Conservation (phyloP, 2,888 invertebrate species). For the Eupelmus urozonus region DNA sequence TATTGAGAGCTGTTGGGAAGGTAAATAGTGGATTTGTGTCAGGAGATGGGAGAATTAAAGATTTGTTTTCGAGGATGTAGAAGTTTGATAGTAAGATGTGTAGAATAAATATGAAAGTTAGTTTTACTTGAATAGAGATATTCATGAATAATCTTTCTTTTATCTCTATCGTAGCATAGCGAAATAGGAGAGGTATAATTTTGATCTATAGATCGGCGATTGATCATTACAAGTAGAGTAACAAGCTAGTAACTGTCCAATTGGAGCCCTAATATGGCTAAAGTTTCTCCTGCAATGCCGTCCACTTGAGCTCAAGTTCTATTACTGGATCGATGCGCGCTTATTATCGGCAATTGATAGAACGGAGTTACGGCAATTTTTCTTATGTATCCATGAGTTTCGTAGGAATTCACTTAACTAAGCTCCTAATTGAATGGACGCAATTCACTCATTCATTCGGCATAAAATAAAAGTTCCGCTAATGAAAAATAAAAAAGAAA, state of each 20-base stretch:
- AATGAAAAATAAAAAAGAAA: background rate
- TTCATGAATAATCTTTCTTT: too few species aligned
- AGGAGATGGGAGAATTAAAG: too few species aligned
- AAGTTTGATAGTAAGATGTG: too few species aligned
- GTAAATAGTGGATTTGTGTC: too few species aligned
- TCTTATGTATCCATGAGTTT: conserved; percentile 21
- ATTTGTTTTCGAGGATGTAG: too few species aligned
- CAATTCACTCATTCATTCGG: background rate
- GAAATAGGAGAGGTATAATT: too few species aligned
- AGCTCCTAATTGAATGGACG: too few species aligned
- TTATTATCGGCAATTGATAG: conserved; percentile 22
- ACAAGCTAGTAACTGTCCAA: conserved; percentile 33
- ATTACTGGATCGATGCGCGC: conserved; percentile 17
- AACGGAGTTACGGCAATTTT: background rate
- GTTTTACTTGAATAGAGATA: too few species aligned
- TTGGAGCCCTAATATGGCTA: conserved; percentile 24
- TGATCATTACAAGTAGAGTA: conserved; percentile 36
- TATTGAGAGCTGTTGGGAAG: too few species aligned
- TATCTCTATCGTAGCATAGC: too few species aligned
- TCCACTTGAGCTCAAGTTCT: conserved; percentile 23
- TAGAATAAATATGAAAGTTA: too few species aligned
- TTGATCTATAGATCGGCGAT: conserved; percentile 9
- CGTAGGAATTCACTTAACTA: background rate
- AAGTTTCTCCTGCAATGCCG: conserved; percentile 27
- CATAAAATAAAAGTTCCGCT: background rate